phyloP scores from a whole-genome alignment of 2,113 vertebrate species.

The Notothenia coriiceps region DNA sequence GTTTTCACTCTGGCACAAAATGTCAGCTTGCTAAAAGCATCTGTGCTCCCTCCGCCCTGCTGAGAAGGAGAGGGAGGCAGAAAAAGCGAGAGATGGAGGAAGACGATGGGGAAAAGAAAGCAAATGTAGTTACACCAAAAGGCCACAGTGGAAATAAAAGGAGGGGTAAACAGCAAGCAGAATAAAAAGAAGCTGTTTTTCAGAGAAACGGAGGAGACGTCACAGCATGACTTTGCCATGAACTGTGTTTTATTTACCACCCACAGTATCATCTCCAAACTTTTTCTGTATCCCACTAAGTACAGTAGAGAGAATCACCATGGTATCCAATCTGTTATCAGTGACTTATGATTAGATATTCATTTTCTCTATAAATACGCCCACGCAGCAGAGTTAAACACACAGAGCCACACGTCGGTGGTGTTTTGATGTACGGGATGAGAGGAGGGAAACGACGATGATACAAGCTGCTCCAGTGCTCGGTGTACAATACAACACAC shows the following conservation, averaged over 20 bases:
- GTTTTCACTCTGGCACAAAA: slow-evolving; percentile 77
- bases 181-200: slow-evolving; percentile 52
- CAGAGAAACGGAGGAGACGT: slow-evolving; percentile 37
- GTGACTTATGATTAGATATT: slow-evolving; percentile 29
- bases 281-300: slow-evolving; percentile 1
- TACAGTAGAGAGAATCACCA: slow-evolving; percentile 6
- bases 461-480: slow-evolving; percentile 34
- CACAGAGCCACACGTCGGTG: slow-evolving; percentile 31
- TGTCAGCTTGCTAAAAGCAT: slow-evolving; percentile 80
- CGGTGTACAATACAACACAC: slow-evolving; percentile 7
- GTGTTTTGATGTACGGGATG: slow-evolving; percentile 48
- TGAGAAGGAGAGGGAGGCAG: slow-evolving; percentile 43
- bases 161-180: slow-evolving; percentile 13
- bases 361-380: slow-evolving; percentile 53
- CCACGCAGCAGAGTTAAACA: slow-evolving; percentile 40
- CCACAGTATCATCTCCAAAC: slow-evolving; percentile 32
- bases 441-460: slow-evolving; percentile 34
- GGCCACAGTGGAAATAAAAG: slow-evolving; percentile 18
- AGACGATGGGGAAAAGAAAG: slow-evolving; percentile 41
- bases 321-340: slow-evolving; percentile 19
- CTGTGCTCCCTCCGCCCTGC: slow-evolving; percentile 57
- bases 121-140: slow-evolving; percentile 54
- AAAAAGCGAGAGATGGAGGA: slow-evolving; percentile 5
- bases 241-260: slow-evolving; percentile 41
- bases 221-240: slow-evolving; percentile 45